Conservation (phyloP, 2,113 vertebrate species). For the Manacus vitellinus region DNA sequence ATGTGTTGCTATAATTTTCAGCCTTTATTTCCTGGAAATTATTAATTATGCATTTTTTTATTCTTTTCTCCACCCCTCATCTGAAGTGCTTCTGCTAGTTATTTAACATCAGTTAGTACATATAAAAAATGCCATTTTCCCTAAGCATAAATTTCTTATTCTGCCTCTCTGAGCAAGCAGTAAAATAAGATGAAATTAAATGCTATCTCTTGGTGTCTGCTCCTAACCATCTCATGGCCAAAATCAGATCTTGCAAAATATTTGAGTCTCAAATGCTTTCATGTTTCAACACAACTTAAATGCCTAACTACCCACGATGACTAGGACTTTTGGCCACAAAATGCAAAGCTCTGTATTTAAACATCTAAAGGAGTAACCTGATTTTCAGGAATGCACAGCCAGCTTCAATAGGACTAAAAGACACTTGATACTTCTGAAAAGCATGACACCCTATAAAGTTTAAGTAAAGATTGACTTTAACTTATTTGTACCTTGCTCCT, state of each 20-base stretch:
- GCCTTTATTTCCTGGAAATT: background rate
- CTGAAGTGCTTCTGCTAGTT: background rate
- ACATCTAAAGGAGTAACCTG: background rate
- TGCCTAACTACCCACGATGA: background rate
- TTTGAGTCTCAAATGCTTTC: background rate
- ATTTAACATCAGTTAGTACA: background rate
- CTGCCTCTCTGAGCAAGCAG: background rate
- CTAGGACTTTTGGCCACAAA: background rate
- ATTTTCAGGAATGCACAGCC: background rate
- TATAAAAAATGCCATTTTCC: background rate
- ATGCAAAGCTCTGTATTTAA: background rate
- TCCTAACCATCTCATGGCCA: background rate
- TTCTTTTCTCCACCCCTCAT: background rate
- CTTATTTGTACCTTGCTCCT: background rate
- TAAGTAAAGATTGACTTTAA: background rate
- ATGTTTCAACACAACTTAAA: background rate
- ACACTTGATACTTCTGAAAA: background rate
- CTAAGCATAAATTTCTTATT: background rate
- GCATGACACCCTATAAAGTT: background rate
- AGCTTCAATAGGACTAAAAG: background rate
- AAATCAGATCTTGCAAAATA: background rate
- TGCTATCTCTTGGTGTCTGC: background rate
- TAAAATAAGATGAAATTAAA: background rate
- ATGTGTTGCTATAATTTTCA: background rate
- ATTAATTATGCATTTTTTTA: background rate